A percentile compares a stretch with the other conserved stretches of the same genome.
phyloP scores from a whole-genome alignment of 1,140 invertebrate species.

The Samia ricini region DNA sequence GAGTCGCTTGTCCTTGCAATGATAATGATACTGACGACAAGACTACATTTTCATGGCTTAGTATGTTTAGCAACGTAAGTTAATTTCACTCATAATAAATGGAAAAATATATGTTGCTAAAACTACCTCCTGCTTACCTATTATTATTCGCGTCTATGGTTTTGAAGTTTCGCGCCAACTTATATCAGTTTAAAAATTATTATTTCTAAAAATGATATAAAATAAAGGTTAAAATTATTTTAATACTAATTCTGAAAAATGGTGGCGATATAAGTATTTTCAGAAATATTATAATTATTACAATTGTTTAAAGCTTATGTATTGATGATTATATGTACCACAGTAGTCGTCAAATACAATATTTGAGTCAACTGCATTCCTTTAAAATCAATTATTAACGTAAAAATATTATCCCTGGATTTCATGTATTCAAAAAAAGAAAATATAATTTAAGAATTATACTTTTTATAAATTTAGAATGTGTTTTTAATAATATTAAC shows the following conservation, averaged over 20 bases:
- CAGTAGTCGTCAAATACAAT: background rate
- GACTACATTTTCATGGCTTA: slow-evolving; percentile 7
- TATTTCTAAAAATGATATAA: too few relatives aligned
- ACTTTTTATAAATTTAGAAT: background rate
- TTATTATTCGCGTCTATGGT: slow-evolving; percentile 4
- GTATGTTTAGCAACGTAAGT: background rate
- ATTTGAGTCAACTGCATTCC: background rate
- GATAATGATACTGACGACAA: slow-evolving; percentile 13
- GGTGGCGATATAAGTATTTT: too few relatives aligned
- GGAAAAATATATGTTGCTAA: too few relatives aligned
- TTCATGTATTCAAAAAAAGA: background rate
- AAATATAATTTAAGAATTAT: background rate
- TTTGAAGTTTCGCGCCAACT: background rate
- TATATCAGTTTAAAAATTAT: background rate
- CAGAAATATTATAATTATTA: too few relatives aligned
- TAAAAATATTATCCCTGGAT: background rate
- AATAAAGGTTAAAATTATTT: too few relatives aligned
- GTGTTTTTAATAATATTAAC: background rate
- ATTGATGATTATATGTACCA: background rate
- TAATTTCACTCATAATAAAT: too few relatives aligned
- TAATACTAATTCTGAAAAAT: too few relatives aligned
- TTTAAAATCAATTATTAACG: background rate
- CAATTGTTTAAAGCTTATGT: background rate
- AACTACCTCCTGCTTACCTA: background rate
- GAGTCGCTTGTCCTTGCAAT: slow-evolving; percentile 36